These are phyloP conservation scores for Lepidotrigona ventralis DNA, from an alignment of 1,140 invertebrate genomes.

Conservation along the genomic window DNA sequence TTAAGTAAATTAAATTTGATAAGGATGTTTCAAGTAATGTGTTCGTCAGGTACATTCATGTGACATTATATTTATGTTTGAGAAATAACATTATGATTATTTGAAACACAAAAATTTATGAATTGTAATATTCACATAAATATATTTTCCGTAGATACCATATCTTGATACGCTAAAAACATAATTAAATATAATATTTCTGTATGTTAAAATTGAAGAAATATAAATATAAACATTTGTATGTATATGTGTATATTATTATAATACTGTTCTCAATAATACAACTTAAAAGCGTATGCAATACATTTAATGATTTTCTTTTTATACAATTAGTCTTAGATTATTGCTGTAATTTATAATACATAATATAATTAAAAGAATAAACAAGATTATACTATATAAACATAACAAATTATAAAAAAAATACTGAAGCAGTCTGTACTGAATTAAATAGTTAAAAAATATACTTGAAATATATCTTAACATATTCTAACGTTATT, in stretches of 20 bases:
- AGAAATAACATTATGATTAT: neutral
- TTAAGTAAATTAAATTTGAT: neutral
- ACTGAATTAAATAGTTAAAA: conserved; percentile 1
- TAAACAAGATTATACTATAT: neutral
- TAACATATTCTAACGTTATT: conserved; percentile 22
- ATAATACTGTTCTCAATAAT: conserved; percentile 52
- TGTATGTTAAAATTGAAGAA: conserved; percentile 15
- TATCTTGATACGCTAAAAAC: conserved; percentile 14
- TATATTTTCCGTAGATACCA: conserved; percentile 15
- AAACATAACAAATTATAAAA: conserved; percentile 19
- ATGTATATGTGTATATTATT: conserved; percentile 40
- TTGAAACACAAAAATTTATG: conserved; percentile 5
- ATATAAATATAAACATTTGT: conserved; percentile 22
- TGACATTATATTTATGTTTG: neutral
- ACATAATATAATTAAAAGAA: conserved; percentile 28
- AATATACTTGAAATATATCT: conserved; percentile 7
- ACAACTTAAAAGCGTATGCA: conserved; percentile 42
- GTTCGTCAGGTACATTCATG: neutral
- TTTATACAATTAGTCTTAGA: conserved; percentile 29
- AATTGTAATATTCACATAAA: conserved; percentile 20
- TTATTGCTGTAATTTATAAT: conserved; percentile 19
- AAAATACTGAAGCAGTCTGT: conserved; percentile 7
- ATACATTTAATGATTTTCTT: conserved; percentile 30
- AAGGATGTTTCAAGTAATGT: neutral
- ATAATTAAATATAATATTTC: conserved; percentile 22